A percentile compares a stretch with the other conserved stretches of the same genome.
Conservation (phyloP, 2,888 invertebrate species). For the Spisula solida region DNA sequence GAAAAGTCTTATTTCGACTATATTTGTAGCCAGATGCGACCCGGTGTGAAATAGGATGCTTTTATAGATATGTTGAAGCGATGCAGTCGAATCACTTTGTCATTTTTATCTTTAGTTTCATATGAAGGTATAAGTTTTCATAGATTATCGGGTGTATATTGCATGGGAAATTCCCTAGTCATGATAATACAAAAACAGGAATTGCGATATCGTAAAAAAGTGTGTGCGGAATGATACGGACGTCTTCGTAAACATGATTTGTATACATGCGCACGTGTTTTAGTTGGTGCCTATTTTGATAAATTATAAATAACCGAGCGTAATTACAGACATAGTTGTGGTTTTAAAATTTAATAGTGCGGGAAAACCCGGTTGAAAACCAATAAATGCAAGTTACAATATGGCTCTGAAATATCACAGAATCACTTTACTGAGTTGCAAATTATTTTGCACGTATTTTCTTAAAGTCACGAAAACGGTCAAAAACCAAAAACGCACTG, state of each 20-base stretch:
- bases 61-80: constrained; percentile 37
- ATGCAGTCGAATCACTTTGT: constrained; percentile 33
- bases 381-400: no score
- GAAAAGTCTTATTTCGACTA: constrained; percentile 17
- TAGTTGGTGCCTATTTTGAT: not conserved
- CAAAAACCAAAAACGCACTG: no score
- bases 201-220: not conserved
- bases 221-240: not conserved
- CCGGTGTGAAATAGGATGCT: constrained; percentile 30
- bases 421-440: no score
- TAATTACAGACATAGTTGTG: no score
- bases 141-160: constrained; percentile 23
- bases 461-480: no score
- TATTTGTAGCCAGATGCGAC: constrained; percentile 33
- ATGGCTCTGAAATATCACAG: no score
- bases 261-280: not conserved
- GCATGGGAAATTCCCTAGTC: constrained; percentile 28
- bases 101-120: constrained; percentile 31
- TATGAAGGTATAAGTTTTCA: not conserved
- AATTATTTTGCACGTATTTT: no score
- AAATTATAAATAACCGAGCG: not conserved
- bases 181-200: constrained; percentile 15
- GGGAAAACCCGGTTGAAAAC: no score
- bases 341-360: no score
- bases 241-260: not conserved